Evolutionary conservation across 2,888 invertebrate genomes (phyloP).

Genomic region (Napeogenes sylphis): DNA sequence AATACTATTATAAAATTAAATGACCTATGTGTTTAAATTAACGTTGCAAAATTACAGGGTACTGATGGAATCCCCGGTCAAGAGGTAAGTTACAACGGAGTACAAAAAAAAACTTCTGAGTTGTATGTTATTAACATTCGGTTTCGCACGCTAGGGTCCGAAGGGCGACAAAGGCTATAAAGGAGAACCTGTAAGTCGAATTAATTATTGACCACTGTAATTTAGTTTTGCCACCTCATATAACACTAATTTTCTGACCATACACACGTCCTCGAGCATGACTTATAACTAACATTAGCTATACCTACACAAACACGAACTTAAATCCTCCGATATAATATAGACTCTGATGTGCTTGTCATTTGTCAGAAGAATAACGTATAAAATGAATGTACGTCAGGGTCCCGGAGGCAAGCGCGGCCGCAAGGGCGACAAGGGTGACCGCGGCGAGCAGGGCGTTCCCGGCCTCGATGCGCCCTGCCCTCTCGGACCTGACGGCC

Average conservation of each 20-base stretch:
- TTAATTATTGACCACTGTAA: neutral
- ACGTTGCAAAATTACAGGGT: constrained; percentile 80
- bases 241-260: constrained; percentile 32
- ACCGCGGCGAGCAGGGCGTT: constrained; percentile 96
- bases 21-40: neutral
- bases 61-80: constrained; percentile 95
- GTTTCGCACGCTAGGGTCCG: constrained; percentile 83
- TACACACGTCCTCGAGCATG: constrained; percentile 26
- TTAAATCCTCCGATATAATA: neutral
- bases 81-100: constrained; percentile 79
- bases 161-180: constrained; percentile 93
- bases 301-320: constrained; percentile 14
- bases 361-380: neutral
- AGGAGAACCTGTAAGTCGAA: constrained; percentile 86
- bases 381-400: constrained; percentile 58
- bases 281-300: constrained; percentile 21
- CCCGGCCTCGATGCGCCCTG: constrained; percentile 99
- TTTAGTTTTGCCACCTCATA: constrained; percentile 4
- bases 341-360: no score
- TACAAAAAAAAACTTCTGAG: constrained; percentile 20
- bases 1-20: neutral
- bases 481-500: constrained; percentile 95
- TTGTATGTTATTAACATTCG: constrained; percentile 23
- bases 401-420: constrained; percentile 94
- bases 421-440: constrained; percentile 93